Percentiles rank a stretch among this genome's conserved stretches.
Evolutionary conservation across 2,888 invertebrate genomes (phyloP).

Genomic region (Ormyrus nitidulus): DNA sequence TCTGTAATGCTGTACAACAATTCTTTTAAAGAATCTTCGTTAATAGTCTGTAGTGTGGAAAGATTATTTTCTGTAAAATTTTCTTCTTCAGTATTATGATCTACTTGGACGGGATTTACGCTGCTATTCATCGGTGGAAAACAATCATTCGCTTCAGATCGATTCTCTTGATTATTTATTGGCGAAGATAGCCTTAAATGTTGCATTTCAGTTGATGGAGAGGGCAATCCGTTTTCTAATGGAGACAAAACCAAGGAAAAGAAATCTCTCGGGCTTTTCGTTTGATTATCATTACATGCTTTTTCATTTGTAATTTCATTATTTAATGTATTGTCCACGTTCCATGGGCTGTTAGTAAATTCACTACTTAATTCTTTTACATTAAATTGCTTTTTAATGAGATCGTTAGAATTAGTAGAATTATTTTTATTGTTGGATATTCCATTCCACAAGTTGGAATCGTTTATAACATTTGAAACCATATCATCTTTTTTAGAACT

Average conservation of each 20-base stretch:
- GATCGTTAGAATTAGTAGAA: background rate
- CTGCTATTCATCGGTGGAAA: slow-evolving; percentile 44
- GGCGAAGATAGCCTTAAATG: slow-evolving; percentile 79
- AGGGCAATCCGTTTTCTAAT: slow-evolving; percentile 78
- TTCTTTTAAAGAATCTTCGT: slow-evolving; percentile 77
- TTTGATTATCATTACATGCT: slow-evolving; percentile 55
- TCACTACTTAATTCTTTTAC: slow-evolving; percentile 23
- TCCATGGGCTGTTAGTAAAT: slow-evolving; percentile 31
- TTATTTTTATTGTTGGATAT: slow-evolving; percentile 6
- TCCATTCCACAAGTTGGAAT: slow-evolving; percentile 37
- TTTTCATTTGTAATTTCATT: slow-evolving; percentile 21
- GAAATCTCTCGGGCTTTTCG: slow-evolving; percentile 70
- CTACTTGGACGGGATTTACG: slow-evolving; percentile 41
- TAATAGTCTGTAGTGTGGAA: slow-evolving; percentile 74
- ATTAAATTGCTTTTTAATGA: slow-evolving; percentile 18
- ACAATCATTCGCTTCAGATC: slow-evolving; percentile 48
- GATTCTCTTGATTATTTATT: slow-evolving; percentile 55
- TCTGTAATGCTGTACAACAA: slow-evolving; percentile 73
- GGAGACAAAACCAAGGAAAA: slow-evolving; percentile 76
- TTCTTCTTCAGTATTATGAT: slow-evolving; percentile 59
- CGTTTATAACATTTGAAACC: slow-evolving; percentile 8
- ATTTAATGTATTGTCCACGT: background rate
- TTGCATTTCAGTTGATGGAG: slow-evolving; percentile 82
- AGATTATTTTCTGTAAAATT: slow-evolving; percentile 61
- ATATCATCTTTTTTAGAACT: slow-evolving; percentile 13